Base-by-base conservation (phyloP, 1,140 invertebrate species). In the Anastrepha obliqua region DNA sequence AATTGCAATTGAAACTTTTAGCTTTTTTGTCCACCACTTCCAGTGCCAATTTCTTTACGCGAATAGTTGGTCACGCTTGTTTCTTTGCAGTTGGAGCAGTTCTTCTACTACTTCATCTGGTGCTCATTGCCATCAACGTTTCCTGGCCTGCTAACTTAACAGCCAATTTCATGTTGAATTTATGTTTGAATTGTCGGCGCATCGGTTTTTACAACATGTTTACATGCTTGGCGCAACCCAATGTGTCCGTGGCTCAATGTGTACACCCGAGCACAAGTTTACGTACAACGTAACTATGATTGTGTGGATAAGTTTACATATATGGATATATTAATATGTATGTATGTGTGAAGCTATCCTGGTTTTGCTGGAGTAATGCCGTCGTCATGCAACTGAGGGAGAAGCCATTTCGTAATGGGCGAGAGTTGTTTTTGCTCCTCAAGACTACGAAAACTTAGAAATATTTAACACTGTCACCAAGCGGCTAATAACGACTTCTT, bases 161-260 rank as follows among this genome's bases (percentile, higher is more conserved):
- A 67, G 64, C 64, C 29, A 67, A 67, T 67, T 67, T 67, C 64
- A 67, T 67, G 64, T 67, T 67, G 64, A 67, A 67, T 67, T 67
- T 67, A 67, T 67, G 64, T 67, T 67, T 39, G 29, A 67, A 29
- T 39, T 67, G 64, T 67, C 64, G 29, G 29, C 64, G 64, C 64
- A 67, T 5, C 64, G 64, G 29, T 67, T 67, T 67, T 67, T 62
- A 62, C 60, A 62, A 62, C n/a, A 62, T 62, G 60, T 39, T 67
- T 29, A 39, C 64, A 39, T 62, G 20, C 29, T 67, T 67, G 64
- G 64, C 64, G 64, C 29, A 39, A 11, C 7, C 4, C n/a, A 62
- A 62, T n/a, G 60, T 17, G 15, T 62, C 51, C 6, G 51, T 62
- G 60, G 60, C 5, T 4, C 15, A 62, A 62, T n/a, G 15, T 62